Evolutionary conservation across 2,113 vertebrate genomes (phyloP).

Genomic region (Bothrops jararaca): DNA sequence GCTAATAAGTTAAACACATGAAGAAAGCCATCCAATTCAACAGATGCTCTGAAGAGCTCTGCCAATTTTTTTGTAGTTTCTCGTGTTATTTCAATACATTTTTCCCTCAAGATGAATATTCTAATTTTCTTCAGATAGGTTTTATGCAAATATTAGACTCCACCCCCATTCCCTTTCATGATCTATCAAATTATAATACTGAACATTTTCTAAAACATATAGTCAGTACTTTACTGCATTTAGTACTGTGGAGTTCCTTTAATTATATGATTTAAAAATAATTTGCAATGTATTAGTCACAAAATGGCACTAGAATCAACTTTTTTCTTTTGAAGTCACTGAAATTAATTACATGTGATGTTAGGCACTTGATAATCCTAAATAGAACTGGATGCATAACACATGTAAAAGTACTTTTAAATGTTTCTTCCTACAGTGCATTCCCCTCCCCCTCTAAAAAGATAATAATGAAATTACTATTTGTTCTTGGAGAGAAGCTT

Average conservation of each 20-base stretch:
- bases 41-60: constrained; percentile 21
- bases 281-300: neutral
- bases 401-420: neutral
- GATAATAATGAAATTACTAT: neutral
- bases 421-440: neutral
- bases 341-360: neutral
- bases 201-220: neutral
- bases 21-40: neutral
- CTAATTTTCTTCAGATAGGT: constrained; percentile 2
- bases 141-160: constrained; percentile 40
- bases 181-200: neutral
- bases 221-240: neutral
- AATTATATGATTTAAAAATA: neutral
- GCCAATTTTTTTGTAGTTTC: neutral
- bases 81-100: neutral
- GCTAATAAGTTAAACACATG: neutral
- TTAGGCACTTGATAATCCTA: neutral
- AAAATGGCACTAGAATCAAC: neutral
- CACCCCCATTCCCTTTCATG: neutral
- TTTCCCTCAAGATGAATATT: neutral
- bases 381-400: neutral
- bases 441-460: neutral
- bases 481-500: neutral
- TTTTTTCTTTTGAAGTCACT: neutral
- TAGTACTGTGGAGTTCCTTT: neutral